Evolutionary conservation across 2,888 invertebrate genomes (phyloP), one percentile per base, ranked within the genome.

Genomic region (Bombylius major): DNA sequence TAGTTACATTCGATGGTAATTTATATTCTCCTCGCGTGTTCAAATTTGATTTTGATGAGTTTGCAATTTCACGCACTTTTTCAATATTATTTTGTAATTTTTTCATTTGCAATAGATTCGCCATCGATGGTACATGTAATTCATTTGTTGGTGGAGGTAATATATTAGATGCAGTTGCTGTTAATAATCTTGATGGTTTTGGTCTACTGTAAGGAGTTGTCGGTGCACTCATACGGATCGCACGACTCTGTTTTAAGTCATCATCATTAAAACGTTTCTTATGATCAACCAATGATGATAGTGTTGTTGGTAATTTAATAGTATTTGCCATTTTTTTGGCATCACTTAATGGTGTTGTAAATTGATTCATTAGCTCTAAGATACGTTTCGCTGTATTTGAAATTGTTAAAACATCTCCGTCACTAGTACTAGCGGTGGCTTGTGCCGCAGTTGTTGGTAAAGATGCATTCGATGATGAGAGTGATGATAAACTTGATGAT

Each of bases 271-370:
- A 63, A 4, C 68, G 62, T 14, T 63, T 60, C n/a, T 61, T 62
- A 39, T 59, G 53, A 33, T 58, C 53, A 34, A 49, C 55, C 23
- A 23, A 23, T 23, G 23, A 23, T 42, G 62, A 57, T 48, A 53
- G 55, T 50, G 61, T 56, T 11, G 62, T 49, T 56, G 62, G 62
- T 53, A 62, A 56, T 53, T 62, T 69, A 23, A 71, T 56, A 46
- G 66, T 69, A 56, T 65, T 69, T 4, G 88, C 87, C 69, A 90
- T 87, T 66, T 85, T 84, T 66, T 82, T 86, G 3, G 86, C 89
- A 70, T 91, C 90, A 49, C 77, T 77, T 53, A 90, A 73, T 0
- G 92, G 89, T 4, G 90, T 87, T 0, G 89, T 85, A 73, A 87
- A 89, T 64, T 86, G 82, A 68, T 92, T 89, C 55, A 94, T 75